phyloP scores from a whole-genome alignment of 2,113 vertebrate genomes.

The Python bivittatus region DNA sequence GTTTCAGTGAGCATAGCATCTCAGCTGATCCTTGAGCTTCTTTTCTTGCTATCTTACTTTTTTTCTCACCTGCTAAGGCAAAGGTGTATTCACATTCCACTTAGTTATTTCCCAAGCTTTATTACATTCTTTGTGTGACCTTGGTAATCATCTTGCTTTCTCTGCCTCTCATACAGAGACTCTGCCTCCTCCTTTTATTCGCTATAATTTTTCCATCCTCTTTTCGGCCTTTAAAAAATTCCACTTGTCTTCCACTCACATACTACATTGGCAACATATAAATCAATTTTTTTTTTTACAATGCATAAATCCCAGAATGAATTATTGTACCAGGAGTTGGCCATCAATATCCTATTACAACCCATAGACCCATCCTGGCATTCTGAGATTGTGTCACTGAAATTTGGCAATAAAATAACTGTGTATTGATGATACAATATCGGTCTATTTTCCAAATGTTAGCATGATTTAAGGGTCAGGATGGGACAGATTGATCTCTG shows the following conservation, averaged over 20 bases:
- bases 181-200: background rate
- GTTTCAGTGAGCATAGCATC: background rate
- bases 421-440: background rate
- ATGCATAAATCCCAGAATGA: background rate
- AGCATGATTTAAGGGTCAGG: background rate
- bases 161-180: background rate
- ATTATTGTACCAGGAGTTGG: background rate
- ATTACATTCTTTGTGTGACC: too few relatives aligned
- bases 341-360: background rate
- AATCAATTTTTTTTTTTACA: background rate
- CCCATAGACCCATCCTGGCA: background rate
- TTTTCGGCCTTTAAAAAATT: background rate
- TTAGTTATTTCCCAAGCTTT: too few relatives aligned
- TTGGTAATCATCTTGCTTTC: background rate
- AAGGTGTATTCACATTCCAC: too few relatives aligned
- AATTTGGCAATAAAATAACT: background rate
- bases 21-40: background rate
- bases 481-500: background rate
- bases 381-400: background rate
- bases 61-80: too few relatives aligned
- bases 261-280: background rate
- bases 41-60: background rate
- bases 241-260: background rate
- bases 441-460: background rate
- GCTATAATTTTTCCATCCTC: background rate